Base-by-base conservation (phyloP, 2,797 vertebrate genomes). In the Crax fasciolata region DNA sequence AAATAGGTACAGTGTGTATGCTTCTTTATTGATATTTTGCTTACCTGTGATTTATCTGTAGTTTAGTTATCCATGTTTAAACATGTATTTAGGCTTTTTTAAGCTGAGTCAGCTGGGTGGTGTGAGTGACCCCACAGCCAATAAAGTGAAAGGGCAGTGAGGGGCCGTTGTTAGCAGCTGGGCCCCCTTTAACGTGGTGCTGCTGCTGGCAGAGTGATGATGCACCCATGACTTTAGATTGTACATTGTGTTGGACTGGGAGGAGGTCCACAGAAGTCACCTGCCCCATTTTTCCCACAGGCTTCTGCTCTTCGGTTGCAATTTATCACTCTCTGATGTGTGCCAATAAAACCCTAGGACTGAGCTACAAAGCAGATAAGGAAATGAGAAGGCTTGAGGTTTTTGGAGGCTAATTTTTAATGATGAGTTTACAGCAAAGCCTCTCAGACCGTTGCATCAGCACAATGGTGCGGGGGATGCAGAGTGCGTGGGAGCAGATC, bases 371-470 rank as follows among this genome's bases (percentile, higher is more conserved):
- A 91, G 79, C 14, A 32, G 55, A 61, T 44, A 76, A 87, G 83
- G 83, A 93, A 96, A 95, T 79, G 71, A 92, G 74, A 93, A 80
- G 91, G 90, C 48, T 39, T 70, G 71, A 74, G 81, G 48, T 27
- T 63, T 95, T 94, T 32, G 67, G 88, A 76, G 52, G 59, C 63
- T 87, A 71, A 79, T 90, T 97, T 94, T 84, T 87, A 74, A 52
- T 9, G n/a, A 62, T 57, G 77, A 87, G 74, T 89, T 90, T 94
- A 93, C 71, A 82, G 80, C 9, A 17, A 74, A 86, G 74, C 48
- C 44, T 94, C 71, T 41, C 55, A 87, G 86, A 63, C 4, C 44
- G 25, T 76, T 79, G 55, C 63, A 70, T 94, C 90, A 87, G 92
- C 80, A 82, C 85, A 89, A 32, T 2, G 2, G 30, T 0, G 0